These are phyloP conservation scores for Echinarachnius parma DNA, from an alignment of 53 echinoderm and acorn worm genomes.

Conservation along the genomic window DNA sequence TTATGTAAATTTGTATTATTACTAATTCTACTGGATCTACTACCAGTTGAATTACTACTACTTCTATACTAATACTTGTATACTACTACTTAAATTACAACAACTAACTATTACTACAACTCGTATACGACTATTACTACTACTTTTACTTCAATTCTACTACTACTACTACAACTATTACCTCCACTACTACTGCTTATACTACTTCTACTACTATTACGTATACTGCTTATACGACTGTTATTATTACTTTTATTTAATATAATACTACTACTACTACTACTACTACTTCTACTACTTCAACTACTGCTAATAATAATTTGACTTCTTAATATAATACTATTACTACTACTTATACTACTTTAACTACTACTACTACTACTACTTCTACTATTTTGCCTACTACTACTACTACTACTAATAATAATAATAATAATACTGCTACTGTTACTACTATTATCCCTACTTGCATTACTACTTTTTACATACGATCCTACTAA, in stretches of 20 bases:
- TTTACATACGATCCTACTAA: too few species aligned
- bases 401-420: neutral
- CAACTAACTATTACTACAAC: too few species aligned
- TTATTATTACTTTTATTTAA: too few species aligned
- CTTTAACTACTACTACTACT: neutral
- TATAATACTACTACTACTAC: neutral
- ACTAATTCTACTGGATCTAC: neutral
- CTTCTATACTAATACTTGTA: neutral
- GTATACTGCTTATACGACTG: neutral
- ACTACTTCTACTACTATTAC: neutral
- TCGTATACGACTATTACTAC: too few species aligned
- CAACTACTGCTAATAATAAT: neutral
- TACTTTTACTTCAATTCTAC: neutral
- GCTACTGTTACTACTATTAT: constrained; percentile 1
- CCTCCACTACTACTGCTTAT: neutral
- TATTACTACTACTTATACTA: neutral
- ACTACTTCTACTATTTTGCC: neutral
- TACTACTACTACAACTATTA: neutral
- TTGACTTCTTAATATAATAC: neutral
- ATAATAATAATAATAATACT: neutral
- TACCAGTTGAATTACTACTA: neutral
- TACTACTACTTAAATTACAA: neutral
- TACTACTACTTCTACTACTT: neutral
- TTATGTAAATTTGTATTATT: neutral
- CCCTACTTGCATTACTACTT: neutral